Evolutionary conservation across 2,113 vertebrate species (phyloP), one percentile per base, ranked within the genome.

Genomic region (Cyanoderma ruficeps): DNA sequence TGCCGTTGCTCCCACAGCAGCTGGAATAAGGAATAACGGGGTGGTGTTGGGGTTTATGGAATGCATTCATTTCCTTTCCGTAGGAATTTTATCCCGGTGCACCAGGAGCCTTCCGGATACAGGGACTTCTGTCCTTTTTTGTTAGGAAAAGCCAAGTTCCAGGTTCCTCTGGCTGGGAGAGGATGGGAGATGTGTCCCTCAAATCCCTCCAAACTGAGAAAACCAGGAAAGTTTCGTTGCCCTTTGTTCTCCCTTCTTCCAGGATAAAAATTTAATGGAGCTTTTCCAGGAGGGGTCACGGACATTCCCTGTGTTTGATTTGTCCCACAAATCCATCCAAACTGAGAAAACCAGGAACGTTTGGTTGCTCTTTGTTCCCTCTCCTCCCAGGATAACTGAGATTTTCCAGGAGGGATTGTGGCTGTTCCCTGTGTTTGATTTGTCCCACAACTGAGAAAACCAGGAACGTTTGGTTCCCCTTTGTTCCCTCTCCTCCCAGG

Each of bases 181-280:
- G 30, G 25, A 6, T 0, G 0, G 65, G 25, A 74, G 24, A 42
- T 0, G 24, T 16, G 11, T 56, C 18, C 78, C 74, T 49, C 14
- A 80, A 6, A 63, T 15, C 9, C 60, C 37, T 10, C 17, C 24
- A 28, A 24, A 10, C 9, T 1, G 16, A 8, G 44, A 41, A 67
- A 52, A 49, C 3, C 0, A 0, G 61, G 50, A 41, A 35, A 18
- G 2, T 82, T 65, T 39, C 5, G 1, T 21, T 24, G 3, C 14
- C 24, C 2, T 81, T 84, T 59, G 14, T 17, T 28, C 30, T 21
- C 3, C 10, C 14, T 7, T 5, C 5, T 33, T 15, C 28, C 49
- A 41, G 7, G 15, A 39, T 10, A 31, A 23, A 10, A 46, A 47
- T 21, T 21, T 1, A 25, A 1, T 8, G 5, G 3, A 39, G 37